Conservation (phyloP, 1,140 invertebrate species). For the Fopius arisanus region DNA sequence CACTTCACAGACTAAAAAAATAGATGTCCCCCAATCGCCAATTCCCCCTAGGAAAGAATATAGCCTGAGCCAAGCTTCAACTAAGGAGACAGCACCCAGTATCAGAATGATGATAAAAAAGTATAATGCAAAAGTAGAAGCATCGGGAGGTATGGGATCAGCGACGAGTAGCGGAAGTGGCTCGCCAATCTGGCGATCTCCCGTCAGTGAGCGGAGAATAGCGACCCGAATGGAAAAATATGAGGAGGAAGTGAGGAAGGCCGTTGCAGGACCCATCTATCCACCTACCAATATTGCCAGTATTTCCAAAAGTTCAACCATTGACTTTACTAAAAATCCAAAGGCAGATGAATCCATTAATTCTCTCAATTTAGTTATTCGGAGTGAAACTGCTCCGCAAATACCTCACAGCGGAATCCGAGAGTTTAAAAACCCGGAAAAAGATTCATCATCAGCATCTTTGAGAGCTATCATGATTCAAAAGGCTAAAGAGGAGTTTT, state of each 20-base stretch:
- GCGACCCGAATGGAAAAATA: conserved; percentile 67
- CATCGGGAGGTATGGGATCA: conserved; percentile 22
- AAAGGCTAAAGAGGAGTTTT: conserved; percentile 72
- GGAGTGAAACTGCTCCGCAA: conserved; percentile 12
- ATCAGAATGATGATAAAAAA: conserved; percentile 74
- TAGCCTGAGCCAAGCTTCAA: conserved; percentile 39
- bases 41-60: conserved; percentile 63
- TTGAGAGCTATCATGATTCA: conserved; percentile 66
- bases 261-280: conserved; percentile 24
- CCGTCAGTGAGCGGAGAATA: conserved; percentile 66
- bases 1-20: not conserved
- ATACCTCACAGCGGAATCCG: not conserved
- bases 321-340: not conserved
- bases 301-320: not conserved
- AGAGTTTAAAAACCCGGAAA: not conserved
- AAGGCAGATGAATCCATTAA: not conserved
- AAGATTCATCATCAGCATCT: not conserved
- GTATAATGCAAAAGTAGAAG: conserved; percentile 70
- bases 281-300: conserved; percentile 54
- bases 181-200: conserved; percentile 70
- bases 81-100: conserved; percentile 71
- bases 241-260: conserved; percentile 61
- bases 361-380: not conserved
- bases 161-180: conserved; percentile 66
- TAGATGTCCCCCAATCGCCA: conserved; percentile 65